phyloP scores from a whole-genome alignment of 2,113 vertebrate species.

The Pterocles gutturalis region DNA sequence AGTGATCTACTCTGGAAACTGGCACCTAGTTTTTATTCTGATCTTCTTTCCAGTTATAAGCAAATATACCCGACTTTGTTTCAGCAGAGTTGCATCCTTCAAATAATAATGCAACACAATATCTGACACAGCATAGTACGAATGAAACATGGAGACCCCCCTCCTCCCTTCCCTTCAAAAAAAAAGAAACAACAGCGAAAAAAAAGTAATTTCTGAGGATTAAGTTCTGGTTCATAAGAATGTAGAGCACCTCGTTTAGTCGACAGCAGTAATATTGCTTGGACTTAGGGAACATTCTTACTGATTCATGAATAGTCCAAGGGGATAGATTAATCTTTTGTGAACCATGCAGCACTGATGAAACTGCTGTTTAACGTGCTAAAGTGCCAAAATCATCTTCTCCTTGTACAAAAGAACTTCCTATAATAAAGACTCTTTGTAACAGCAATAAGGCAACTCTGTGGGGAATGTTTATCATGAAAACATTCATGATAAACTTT shows the following conservation, averaged over 20 bases:
- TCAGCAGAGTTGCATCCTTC: conserved; percentile 9
- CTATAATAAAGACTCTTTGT: conserved; percentile 63
- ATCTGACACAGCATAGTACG: not conserved
- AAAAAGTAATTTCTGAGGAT: not conserved
- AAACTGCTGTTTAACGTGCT: conserved; percentile 70
- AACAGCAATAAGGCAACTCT: conserved; percentile 52
- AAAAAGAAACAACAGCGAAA: not conserved
- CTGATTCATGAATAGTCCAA: conserved; percentile 77
- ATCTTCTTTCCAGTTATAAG: conserved; percentile 17
- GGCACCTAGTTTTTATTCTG: conserved; percentile 33
- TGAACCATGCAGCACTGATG: conserved; percentile 48
- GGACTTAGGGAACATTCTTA: conserved; percentile 65
- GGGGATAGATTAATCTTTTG: conserved; percentile 64
- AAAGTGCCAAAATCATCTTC: conserved; percentile 68
- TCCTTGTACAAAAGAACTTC: conserved; percentile 55
- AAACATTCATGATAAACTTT: not conserved
- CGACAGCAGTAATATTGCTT: conserved; percentile 47
- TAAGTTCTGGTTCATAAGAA: conserved; percentile 46
- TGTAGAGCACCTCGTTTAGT: conserved; percentile 52
- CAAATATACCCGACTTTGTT: not conserved
- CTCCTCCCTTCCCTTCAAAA: not conserved
- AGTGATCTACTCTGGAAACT: conserved; percentile 39
- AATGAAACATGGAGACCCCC: not conserved
- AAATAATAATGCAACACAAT: not conserved
- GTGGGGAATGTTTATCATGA: conserved; percentile 53